A percentile compares a stretch with the other conserved stretches of the same genome.
Conservation (phyloP, 2,888 invertebrate species). For the Resseliella maxima region DNA sequence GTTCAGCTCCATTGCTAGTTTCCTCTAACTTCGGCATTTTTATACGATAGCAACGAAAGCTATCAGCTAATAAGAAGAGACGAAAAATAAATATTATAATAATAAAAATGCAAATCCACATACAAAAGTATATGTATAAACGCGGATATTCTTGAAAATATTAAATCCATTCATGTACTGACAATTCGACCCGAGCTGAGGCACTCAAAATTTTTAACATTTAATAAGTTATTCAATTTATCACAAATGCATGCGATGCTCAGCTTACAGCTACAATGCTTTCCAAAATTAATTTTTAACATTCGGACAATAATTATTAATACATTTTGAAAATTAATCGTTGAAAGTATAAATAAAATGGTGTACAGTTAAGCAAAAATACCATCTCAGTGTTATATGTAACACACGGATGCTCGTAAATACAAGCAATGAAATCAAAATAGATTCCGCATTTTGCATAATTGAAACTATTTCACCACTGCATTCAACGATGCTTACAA, state of each 20-base stretch:
- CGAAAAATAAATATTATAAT: not conserved
- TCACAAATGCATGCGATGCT: too few species aligned
- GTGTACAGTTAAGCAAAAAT: not conserved
- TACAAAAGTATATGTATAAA: too few species aligned
- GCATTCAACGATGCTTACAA: not conserved
- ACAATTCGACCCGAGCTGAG: not conserved
- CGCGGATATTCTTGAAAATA: not conserved
- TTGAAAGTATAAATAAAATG: not conserved
- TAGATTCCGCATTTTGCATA: not conserved
- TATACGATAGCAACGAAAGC: not conserved
- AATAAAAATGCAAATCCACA: constrained; percentile 34
- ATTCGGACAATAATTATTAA: too few species aligned
- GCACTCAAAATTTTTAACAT: not conserved
- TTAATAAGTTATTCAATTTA: too few species aligned
- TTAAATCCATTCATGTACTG: not conserved
- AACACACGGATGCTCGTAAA: not conserved
- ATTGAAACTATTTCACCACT: not conserved
- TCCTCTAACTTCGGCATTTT: too few species aligned
- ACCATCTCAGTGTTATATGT: not conserved
- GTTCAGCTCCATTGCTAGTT: too few species aligned
- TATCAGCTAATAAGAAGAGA: not conserved
- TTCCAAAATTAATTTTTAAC: too few species aligned
- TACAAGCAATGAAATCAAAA: not conserved
- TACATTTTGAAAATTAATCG: too few species aligned
- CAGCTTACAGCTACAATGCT: too few species aligned